These are phyloP conservation scores for Coracopsis vasa DNA, from an alignment of 2,113 vertebrate species.

Conservation along the genomic window DNA sequence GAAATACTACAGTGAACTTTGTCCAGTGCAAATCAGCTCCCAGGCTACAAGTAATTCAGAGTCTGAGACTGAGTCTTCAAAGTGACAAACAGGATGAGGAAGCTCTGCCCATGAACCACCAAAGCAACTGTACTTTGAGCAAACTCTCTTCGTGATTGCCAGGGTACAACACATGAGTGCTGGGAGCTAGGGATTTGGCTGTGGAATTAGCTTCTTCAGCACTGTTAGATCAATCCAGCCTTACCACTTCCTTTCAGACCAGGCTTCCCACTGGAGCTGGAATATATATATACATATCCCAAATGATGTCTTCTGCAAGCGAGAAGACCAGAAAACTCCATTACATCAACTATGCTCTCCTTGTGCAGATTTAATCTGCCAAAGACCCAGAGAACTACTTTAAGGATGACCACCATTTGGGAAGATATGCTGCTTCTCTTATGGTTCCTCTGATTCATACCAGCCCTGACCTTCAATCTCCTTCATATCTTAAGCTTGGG, in stretches of 20 bases:
- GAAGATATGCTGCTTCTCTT: background rate
- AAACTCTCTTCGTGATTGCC: accelerated
- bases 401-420: background rate
- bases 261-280: background rate
- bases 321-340: background rate
- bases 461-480: background rate
- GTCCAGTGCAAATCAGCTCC: background rate
- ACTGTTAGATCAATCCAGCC: background rate
- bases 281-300: too few species aligned
- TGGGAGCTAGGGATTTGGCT: background rate
- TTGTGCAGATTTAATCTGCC: background rate
- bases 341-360: background rate
- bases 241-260: background rate
- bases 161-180: background rate
- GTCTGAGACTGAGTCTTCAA: background rate
- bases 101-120: background rate
- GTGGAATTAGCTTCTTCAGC: background rate
- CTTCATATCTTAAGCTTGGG: background rate
- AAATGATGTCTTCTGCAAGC: background rate
- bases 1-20: background rate
- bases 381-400: background rate
- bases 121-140: background rate
- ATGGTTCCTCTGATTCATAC: background rate
- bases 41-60: background rate
- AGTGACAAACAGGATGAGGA: background rate